These are phyloP conservation scores for Seriola rivoliana DNA, from an alignment of 2,113 vertebrate genomes.

Conservation along the genomic window DNA sequence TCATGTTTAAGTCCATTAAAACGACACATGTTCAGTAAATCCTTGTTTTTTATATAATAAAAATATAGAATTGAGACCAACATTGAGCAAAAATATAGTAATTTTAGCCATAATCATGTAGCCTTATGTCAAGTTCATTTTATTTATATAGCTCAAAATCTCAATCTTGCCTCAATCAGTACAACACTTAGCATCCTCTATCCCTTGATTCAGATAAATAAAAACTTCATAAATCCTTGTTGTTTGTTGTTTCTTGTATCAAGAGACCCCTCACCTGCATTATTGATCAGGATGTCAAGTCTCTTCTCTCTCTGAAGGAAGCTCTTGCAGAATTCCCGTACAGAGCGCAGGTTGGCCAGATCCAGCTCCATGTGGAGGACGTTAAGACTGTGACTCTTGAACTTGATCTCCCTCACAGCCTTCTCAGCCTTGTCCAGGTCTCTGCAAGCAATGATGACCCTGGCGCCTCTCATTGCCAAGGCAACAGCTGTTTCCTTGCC, in stretches of 20 bases:
- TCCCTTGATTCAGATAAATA: too few species aligned
- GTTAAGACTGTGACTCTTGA: constrained; percentile 80
- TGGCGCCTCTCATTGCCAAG: constrained; percentile 83
- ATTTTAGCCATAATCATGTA: too few species aligned
- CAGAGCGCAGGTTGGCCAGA: constrained; percentile 83
- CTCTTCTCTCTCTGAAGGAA: constrained; percentile 85
- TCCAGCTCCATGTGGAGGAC: constrained; percentile 83
- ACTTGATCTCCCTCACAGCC: constrained; percentile 83
- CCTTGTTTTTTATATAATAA: too few species aligned
- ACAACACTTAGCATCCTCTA: background rate
- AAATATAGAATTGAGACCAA: too few species aligned
- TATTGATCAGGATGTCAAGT: constrained; percentile 86
- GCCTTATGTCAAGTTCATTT: too few species aligned
- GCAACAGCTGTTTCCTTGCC: constrained; percentile 86
- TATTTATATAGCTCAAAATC: too few species aligned
- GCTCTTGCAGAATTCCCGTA: constrained; percentile 81
- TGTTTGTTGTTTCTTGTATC: too few species aligned
- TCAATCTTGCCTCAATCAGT: background rate
- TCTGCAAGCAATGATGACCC: constrained; percentile 84
- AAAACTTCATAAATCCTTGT: too few species aligned
- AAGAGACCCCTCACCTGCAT: constrained; percentile 78
- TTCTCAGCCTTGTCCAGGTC: constrained; percentile 77
- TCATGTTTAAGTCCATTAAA: too few species aligned
- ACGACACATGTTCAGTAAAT: too few species aligned
- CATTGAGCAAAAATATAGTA: too few species aligned